Evolutionary conservation across 2,888 invertebrate genomes (phyloP), one percentile per base, ranked within the genome.

Genomic region (Xanthia icteritia): DNA sequence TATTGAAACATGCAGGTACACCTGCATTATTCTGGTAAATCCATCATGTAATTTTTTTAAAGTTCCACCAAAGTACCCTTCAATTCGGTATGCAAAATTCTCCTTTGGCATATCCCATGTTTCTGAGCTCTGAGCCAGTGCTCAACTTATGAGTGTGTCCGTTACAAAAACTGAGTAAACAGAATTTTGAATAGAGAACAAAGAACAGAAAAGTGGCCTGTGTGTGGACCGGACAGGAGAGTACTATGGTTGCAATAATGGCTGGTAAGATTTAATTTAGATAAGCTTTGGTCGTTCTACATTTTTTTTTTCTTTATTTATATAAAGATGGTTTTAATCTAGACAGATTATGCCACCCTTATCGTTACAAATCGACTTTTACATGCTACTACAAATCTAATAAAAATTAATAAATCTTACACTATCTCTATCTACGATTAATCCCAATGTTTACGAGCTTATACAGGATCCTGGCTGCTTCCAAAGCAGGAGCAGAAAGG

Each of bases 201-300:
- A 91, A 90, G 88, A 89, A 89, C 88, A 82, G 89, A 89, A 89
- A 90, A 92, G 89, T 92, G 87, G 90, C 89, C 85, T 86, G 76
- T 86, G 81, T 78, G 78, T 81, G 82, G 86, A 88, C 89, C 85
- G 89, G 85, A 82, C 83, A 60, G 64, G 17, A 68, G 81, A 72
- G 51, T 91, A 92, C 92, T 74, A n/a, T 15, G 13, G 56, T 71
- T 45, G 64, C 27, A 31, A 61, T 61, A 27, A 31, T 2, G 31
- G 23, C 54, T 82, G 65, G 54, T 42, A 66, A 69, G 73, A 71
- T 72, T 65, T 63, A 56, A 65, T 84, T 73, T 71, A 11, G 66
- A 84, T 73, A 67, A 70, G 23, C 48, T 2, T 36, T 42, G 58
- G 66, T 31, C 51, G 13, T n/a, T 42, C 20, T 15, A 45, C 39